phyloP scores from a whole-genome alignment of 2,113 vertebrate genomes.

The Cephalopholis sonnerati region DNA sequence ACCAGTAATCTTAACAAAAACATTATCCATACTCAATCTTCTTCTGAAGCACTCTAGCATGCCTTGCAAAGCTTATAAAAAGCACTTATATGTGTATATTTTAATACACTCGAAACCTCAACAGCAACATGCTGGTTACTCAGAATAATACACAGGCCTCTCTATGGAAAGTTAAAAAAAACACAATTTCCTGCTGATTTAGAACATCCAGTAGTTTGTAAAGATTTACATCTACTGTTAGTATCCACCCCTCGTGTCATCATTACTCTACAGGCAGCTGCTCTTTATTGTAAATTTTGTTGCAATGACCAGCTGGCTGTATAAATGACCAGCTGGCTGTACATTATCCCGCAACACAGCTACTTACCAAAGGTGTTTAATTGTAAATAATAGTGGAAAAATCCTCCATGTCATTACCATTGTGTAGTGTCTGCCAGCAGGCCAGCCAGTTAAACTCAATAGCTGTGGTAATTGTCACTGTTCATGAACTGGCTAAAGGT shows the following conservation, averaged over 20 bases:
- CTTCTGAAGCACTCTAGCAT: too few species aligned
- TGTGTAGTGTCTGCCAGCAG: conserved; percentile 36
- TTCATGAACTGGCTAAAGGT: conserved; percentile 13
- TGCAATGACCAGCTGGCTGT: conserved; percentile 41
- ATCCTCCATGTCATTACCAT: conserved; percentile 14
- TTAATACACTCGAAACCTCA: background rate
- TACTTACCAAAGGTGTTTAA: conserved; percentile 21
- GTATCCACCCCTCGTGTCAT: background rate
- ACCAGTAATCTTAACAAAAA: background rate
- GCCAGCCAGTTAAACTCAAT: background rate
- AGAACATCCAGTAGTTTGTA: background rate
- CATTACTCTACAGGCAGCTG: conserved; percentile 34
- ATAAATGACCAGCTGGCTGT: conserved; percentile 21
- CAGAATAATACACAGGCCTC: background rate
- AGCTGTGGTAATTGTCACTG: conserved; percentile 10
- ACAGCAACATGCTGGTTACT: background rate
- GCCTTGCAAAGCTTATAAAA: too few species aligned
- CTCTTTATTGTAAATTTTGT: conserved; percentile 26
- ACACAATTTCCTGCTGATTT: background rate
- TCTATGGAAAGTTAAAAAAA: too few species aligned
- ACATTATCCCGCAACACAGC: conserved; percentile 14
- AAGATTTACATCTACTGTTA: conserved; percentile 16
- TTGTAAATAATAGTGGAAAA: conserved; percentile 26
- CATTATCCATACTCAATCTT: background rate
- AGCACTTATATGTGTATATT: too few species aligned